Evolutionary conservation across 2,113 vertebrate species (phyloP), one percentile per base, ranked within the genome.

Genomic region (Chloropsis cyanopogon): DNA sequence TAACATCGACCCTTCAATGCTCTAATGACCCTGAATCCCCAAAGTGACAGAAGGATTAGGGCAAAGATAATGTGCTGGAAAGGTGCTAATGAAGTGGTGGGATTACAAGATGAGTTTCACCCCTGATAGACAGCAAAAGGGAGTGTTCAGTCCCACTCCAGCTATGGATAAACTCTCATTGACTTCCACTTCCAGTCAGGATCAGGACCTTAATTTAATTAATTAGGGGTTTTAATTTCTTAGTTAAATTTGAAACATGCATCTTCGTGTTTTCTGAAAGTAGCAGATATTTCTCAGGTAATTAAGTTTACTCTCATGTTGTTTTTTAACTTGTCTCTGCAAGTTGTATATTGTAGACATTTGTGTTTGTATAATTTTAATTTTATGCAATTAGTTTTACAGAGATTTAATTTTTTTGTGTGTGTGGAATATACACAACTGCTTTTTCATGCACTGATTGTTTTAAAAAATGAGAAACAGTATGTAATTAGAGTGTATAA

Each of bases 21-120:
- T 98, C 98, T 98, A 98, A 98, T 98, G 98, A 98, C 97, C 97
- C 96, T 97, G 93, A 98, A 98, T 98, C 98, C 97, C 98, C 97
- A 96, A 97, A 96, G 85, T 95, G 93, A 71, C 68, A 88, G 88
- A 79, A 90, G 97, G 97, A 97, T 98, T 96, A 97, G 85, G 92
- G 54, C 54, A 83, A 49, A 88, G 96, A 97, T 97, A 97, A 97
- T 95, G 92, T 90, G 81, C 93, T 97, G 82, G 90, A 88, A 97
- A 97, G 73, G 85, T 97, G 96, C 86, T 98, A 98, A 99, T 98
- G 98, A 98, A 99, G 97, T 90, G 92, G 93, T 83, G 88, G 91
- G 82, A 92, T 95, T 87, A 94, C 71, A 86, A 97, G 7, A 93
- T 86, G 83, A 88, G 92, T 79, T 87, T 93, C 63, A 68, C 91